phyloP scores from a whole-genome alignment of 2,888 invertebrate genomes.

The Timema podura region DNA sequence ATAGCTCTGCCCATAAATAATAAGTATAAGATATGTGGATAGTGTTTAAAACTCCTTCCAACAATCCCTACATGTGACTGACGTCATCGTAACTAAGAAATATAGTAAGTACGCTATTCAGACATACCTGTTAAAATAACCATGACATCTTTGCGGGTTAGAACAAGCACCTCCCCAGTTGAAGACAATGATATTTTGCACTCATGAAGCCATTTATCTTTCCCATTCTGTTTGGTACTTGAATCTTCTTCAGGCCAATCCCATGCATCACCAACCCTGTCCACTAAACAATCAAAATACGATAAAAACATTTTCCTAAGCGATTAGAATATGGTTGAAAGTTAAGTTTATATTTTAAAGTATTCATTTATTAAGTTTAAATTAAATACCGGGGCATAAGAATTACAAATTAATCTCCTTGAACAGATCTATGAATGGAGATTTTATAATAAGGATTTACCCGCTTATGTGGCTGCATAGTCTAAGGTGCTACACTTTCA shows the following conservation, averaged over 20 bases:
- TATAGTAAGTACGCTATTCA: background rate
- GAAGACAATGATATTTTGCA: conserved; percentile 67
- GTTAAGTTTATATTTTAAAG: conserved; percentile 12
- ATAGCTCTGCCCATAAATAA: too few relatives aligned
- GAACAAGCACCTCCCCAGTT: conserved; percentile 63
- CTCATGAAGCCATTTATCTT: conserved; percentile 63
- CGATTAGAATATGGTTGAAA: conserved; percentile 39
- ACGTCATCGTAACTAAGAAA: too few relatives aligned
- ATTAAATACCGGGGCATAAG: too few relatives aligned
- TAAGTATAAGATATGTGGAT: too few relatives aligned
- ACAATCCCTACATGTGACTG: too few relatives aligned
- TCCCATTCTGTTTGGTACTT: conserved; percentile 8
- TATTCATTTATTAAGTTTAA: conserved; percentile 7
- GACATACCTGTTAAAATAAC: conserved; percentile 57
- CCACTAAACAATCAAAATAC: conserved; percentile 12
- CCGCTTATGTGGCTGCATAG: too few relatives aligned
- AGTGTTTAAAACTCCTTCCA: too few relatives aligned
- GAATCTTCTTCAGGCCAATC: conserved; percentile 23
- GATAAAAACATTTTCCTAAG: conserved; percentile 25
- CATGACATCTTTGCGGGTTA: conserved; percentile 62
- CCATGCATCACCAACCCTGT: conserved; percentile 20
- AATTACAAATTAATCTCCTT: too few relatives aligned
- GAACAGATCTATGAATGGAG: too few relatives aligned
- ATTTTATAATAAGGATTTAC: too few relatives aligned
- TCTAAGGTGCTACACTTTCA: too few relatives aligned